phyloP scores from a whole-genome alignment of 1,140 invertebrate species.

The Pogonomyrmex barbatus region DNA sequence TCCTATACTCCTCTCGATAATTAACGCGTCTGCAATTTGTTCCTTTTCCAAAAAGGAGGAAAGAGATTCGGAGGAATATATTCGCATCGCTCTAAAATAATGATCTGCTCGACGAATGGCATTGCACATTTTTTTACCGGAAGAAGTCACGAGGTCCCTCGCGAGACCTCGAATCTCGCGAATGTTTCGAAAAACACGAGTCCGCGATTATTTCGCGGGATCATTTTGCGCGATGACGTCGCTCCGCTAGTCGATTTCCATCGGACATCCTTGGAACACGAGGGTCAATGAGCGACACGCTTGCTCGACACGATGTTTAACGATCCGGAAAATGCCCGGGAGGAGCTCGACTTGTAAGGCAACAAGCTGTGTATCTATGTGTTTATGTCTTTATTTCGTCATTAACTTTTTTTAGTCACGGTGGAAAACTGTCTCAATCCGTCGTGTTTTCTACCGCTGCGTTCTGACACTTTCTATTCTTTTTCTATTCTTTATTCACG shows the following conservation, averaged over 20 bases:
- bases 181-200: background rate
- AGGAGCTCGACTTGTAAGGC: constrained; percentile 45
- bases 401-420: constrained; percentile 14
- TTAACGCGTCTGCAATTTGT: background rate
- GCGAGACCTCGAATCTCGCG: too few relatives aligned
- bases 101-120: background rate
- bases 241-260: constrained; percentile 46
- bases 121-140: background rate
- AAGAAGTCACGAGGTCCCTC: too few relatives aligned
- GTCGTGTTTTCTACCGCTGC: background rate
- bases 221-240: constrained; percentile 5
- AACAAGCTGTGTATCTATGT: constrained; percentile 30
- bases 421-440: background rate
- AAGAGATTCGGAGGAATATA: background rate
- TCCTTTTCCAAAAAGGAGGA: background rate
- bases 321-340: constrained; percentile 69
- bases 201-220: background rate
- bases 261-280: constrained; percentile 48
- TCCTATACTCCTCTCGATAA: too few relatives aligned
- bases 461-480: background rate
- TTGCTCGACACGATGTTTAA: constrained; percentile 62
- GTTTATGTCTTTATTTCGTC: constrained; percentile 15
- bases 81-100: background rate
- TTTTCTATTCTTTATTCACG: background rate
- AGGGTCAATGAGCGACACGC: constrained; percentile 67